Evolutionary conservation across 2,888 invertebrate genomes (phyloP).

Genomic region (Drosophila villosipedis): DNA sequence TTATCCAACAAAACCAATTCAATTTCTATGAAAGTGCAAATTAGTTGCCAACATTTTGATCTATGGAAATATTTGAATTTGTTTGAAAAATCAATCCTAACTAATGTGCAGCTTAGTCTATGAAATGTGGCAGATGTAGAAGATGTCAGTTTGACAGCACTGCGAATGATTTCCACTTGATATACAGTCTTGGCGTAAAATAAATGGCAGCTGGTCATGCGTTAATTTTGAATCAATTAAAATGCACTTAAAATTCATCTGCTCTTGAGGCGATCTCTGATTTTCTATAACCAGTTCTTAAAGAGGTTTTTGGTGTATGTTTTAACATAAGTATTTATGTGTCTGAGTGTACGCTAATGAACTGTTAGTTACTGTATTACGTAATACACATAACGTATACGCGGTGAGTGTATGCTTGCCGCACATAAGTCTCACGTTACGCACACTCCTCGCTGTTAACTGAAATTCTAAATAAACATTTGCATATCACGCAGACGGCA

Average conservation of each 20-base stretch:
- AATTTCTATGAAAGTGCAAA: neutral
- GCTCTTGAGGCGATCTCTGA: neutral
- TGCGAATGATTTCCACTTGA: neutral
- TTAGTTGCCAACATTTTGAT: neutral
- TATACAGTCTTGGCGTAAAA: neutral
- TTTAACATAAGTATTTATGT: neutral
- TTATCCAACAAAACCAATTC: slow-evolving; percentile 4
- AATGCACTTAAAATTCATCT: slow-evolving; percentile 22
- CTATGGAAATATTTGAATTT: neutral
- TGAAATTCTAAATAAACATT: slow-evolving; percentile 73
- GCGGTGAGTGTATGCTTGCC: slow-evolving; percentile 1
- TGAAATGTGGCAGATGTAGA: slow-evolving; percentile 1
- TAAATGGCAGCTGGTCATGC: slow-evolving; percentile 43
- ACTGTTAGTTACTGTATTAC: slow-evolving; percentile 41
- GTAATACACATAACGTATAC: slow-evolving; percentile 52
- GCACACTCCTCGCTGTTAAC: slow-evolving; percentile 35
- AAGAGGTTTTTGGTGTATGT: neutral
- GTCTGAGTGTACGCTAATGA: slow-evolving; percentile 50
- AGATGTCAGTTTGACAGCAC: neutral
- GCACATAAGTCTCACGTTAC: neutral
- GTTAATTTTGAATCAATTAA: slow-evolving; percentile 40
- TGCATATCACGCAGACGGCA: slow-evolving; percentile 63
- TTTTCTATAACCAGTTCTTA: neutral
- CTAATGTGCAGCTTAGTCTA: neutral
- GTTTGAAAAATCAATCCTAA: neutral